Conservation (phyloP, 30 jellyfish, hydroid and myxozoan genomes). For the Aurelia aurita complex sp. Pacific region DNA sequence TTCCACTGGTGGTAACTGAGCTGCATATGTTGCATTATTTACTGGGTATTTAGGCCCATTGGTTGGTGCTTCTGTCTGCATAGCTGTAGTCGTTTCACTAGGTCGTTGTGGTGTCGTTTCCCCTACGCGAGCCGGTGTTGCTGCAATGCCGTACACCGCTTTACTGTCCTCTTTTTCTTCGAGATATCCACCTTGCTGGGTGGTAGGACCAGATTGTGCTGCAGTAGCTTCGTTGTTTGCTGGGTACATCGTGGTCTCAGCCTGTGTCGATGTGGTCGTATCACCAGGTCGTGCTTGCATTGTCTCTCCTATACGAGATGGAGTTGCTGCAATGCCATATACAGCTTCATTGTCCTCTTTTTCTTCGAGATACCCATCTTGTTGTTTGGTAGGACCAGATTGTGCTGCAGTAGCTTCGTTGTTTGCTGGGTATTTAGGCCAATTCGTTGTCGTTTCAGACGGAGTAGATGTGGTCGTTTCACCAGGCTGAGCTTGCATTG, state of each 20-base stretch:
- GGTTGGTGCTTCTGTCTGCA: too few species aligned
- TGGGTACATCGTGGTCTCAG: too few species aligned
- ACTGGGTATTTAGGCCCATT: too few species aligned
- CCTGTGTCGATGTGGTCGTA: too few species aligned
- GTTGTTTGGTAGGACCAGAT: background rate
- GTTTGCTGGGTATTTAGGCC: background rate
- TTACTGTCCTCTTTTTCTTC: slow-evolving; percentile 5
- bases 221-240: too few species aligned
- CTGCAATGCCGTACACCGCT: background rate
- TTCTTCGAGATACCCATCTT: background rate
- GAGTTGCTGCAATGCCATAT: background rate
- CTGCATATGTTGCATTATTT: too few species aligned
- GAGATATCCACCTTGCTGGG: background rate
- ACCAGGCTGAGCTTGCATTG: background rate
- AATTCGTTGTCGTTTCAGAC: background rate
- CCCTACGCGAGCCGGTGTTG: background rate
- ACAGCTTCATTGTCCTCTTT: slow-evolving; percentile 18
- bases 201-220: background rate
- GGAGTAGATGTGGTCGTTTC: background rate
- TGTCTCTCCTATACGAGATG: background rate
- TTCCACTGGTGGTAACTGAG: too few species aligned
- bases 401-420: background rate
- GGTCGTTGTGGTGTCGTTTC: too few species aligned
- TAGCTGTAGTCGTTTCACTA: too few species aligned
- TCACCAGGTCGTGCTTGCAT: too few species aligned